These are phyloP conservation scores for Aethes cnicana DNA, from an alignment of 2,888 invertebrate genomes.

Conservation along the genomic window DNA sequence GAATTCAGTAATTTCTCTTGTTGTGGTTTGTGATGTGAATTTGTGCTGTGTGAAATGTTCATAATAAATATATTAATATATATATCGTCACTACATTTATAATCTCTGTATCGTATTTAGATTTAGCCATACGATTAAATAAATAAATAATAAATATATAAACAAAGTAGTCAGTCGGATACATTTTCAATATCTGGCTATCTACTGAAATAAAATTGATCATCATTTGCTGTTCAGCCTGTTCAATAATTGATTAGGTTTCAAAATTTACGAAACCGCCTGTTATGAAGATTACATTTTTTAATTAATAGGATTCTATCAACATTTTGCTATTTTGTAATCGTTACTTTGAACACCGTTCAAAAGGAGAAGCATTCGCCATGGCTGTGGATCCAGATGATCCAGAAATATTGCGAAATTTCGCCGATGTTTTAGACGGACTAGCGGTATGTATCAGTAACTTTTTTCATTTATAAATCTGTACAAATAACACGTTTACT, in stretches of 20 bases:
- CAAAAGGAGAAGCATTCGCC: slow-evolving; percentile 4
- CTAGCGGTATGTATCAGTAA: slow-evolving; percentile 55
- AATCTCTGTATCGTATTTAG: too few relatives aligned
- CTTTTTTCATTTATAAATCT: neutral
- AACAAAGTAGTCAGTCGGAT: too few relatives aligned
- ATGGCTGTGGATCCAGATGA: slow-evolving; percentile 60
- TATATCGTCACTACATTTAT: too few relatives aligned
- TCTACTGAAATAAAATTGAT: too few relatives aligned
- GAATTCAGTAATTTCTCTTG: neutral
- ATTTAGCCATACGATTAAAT: neutral
- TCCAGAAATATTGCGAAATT: slow-evolving; percentile 53
- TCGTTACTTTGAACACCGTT: neutral
- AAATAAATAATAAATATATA: neutral
- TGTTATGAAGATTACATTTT: too few relatives aligned
- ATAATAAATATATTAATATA: neutral
- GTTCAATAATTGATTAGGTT: too few relatives aligned
- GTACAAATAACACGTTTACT: too few relatives aligned
- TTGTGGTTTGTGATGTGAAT: neutral
- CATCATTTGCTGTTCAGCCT: too few relatives aligned
- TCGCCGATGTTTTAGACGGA: slow-evolving; percentile 54
- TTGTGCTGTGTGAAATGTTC: neutral
- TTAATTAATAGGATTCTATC: neutral
- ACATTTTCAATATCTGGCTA: too few relatives aligned
- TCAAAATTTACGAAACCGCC: too few relatives aligned
- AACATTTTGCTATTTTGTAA: too few relatives aligned